phyloP scores from a whole-genome alignment of 2,888 invertebrate genomes.

The Flexamia atlantica region DNA sequence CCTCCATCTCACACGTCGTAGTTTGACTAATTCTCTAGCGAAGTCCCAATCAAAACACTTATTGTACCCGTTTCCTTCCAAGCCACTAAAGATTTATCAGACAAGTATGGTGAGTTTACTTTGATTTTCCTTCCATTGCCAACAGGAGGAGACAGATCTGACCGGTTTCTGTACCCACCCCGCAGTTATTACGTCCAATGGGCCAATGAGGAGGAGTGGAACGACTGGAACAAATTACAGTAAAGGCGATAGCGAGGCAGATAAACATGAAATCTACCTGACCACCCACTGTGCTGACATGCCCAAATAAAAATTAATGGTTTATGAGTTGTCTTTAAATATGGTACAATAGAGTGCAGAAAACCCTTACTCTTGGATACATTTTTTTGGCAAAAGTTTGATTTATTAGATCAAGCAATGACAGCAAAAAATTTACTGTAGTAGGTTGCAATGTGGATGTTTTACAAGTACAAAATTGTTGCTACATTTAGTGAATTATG shows the following conservation, averaged over 20 bases:
- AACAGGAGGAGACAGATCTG: conserved; percentile 36
- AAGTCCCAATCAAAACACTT: neutral
- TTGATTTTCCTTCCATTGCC: neutral
- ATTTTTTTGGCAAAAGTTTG: no score
- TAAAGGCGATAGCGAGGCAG: neutral
- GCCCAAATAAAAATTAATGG: no score
- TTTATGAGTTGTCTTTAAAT: no score
- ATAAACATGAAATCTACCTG: neutral
- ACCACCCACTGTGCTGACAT: neutral
- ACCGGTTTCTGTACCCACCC: conserved; percentile 17
- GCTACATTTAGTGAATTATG: no score
- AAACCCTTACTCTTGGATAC: no score
- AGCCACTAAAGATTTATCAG: neutral
- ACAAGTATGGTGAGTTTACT: neutral
- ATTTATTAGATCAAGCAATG: no score
- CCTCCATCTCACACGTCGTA: neutral
- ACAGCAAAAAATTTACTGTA: no score
- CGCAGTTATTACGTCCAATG: conserved; percentile 50
- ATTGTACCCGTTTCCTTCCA: neutral
- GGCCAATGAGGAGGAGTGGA: neutral
- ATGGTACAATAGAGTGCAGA: no score
- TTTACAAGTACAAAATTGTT: no score
- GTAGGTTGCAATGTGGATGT: no score
- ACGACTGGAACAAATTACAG: neutral
- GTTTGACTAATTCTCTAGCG: no score